phyloP scores from a whole-genome alignment of 1,140 invertebrate species.

The Phymorhynchus buccinoides region DNA sequence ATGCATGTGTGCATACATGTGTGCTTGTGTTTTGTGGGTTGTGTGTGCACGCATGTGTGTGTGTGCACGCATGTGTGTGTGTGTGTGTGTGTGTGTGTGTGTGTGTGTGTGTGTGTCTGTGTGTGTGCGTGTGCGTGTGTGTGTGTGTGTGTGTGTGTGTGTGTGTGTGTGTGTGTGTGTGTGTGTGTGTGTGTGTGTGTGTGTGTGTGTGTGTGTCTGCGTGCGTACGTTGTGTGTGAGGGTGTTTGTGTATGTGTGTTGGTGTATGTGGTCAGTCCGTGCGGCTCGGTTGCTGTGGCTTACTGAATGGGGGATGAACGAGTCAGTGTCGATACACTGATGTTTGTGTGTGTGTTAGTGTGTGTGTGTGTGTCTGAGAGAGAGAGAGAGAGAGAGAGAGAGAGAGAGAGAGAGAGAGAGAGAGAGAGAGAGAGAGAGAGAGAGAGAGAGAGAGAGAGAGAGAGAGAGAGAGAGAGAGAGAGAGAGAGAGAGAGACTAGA shows the following conservation, averaged over 20 bases:
- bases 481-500: no score
- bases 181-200: background rate
- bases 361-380: background rate
- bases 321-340: background rate
- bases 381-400: conserved; percentile 12
- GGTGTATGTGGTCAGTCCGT: no score
- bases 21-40: background rate
- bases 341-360: background rate
- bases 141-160: conserved; percentile 5
- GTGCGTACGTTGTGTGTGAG: background rate
- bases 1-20: background rate
- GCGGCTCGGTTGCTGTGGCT: no score
- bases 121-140: conserved; percentile 1
- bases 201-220: background rate
- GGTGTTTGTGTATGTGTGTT: background rate
- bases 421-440: background rate
- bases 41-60: background rate
- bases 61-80: background rate
- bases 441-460: conserved; percentile 19
- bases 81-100: background rate
- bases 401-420: background rate
- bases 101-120: background rate
- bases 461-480: background rate
- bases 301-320: no score
- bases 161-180: background rate